Base-by-base conservation (phyloP, 2,888 invertebrate species). In the Clunio marinus region DNA sequence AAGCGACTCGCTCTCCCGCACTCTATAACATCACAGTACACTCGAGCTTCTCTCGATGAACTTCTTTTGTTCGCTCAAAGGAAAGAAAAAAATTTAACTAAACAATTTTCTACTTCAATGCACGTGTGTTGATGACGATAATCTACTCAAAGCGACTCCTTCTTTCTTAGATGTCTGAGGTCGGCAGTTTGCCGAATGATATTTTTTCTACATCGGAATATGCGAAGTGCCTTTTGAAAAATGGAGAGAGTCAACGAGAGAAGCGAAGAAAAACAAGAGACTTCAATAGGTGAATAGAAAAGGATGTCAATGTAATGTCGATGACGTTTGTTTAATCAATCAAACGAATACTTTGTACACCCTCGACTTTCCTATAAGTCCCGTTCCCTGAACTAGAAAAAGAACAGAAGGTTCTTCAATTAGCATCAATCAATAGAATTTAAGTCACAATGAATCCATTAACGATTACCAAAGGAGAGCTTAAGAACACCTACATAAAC, bases 201-300 rank as follows among this genome's bases (percentile, higher is more conserved):
- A n/a, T n/a, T n/a, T n/a, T n/a, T n/a, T n/a, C n/a, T n/a, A n/a
- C n/a, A n/a, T n/a, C n/a, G n/a, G n/a, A n/a, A n/a, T n/a, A n/a
- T n/a, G n/a, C n/a, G n/a, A n/a, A n/a, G n/a, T n/a, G 10, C 1
- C 2, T 10, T 7, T 46, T 10, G 46, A 58, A 27, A 13, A 28
- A 15, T 15, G 15, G 15, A 59, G 32, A 59, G 59, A 35, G 32
- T 13, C 3, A n/a, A 55, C 13, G 4, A 22, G 13, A 8, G 1
- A 8, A 17, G 13, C 15, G 1, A 32, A 3, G 32, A 59, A 20
- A 51, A 51, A 22, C 24, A 24, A 51, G 51, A 51, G 51, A 51
- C 22, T 51, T 51, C 24, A 51, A 51, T 51, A 22, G 7, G 15
- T 59, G 59, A 59, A 59, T n/a, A 59, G 59, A 20, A 35, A 59